A percentile compares a stretch with the other conserved stretches of the same genome.
These are phyloP conservation scores for Pachypanchax playfairii DNA, from an alignment of 2,113 vertebrate genomes.

Conservation along the genomic window DNA sequence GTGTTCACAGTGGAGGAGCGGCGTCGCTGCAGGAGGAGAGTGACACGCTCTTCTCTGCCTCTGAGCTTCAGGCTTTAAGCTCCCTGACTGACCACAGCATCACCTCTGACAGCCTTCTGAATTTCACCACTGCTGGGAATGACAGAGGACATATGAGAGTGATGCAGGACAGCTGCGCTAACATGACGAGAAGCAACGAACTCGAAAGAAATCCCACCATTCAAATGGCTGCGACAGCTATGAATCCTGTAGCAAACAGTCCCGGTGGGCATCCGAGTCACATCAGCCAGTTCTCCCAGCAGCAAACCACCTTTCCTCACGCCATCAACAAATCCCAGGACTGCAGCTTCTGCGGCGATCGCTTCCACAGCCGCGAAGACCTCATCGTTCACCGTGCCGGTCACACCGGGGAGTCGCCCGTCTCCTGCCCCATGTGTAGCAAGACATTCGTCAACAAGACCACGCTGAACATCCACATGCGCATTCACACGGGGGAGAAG, in stretches of 20 bases:
- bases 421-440: slow-evolving; percentile 75
- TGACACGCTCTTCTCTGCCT: slow-evolving; percentile 52
- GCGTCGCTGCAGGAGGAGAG: slow-evolving; percentile 53
- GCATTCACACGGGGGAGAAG: slow-evolving; percentile 86
- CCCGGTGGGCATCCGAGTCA: slow-evolving; percentile 42
- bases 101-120: slow-evolving; percentile 39
- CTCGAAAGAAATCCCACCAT: slow-evolving; percentile 40
- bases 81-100: slow-evolving; percentile 55
- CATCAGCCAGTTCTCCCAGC: slow-evolving; percentile 51
- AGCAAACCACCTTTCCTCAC: slow-evolving; percentile 28
- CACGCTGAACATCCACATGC: slow-evolving; percentile 82
- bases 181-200: slow-evolving; percentile 34
- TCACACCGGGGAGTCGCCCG: slow-evolving; percentile 64
- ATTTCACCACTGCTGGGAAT: slow-evolving; percentile 1
- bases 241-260: slow-evolving; percentile 33
- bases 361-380: slow-evolving; percentile 62
- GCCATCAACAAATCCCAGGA: slow-evolving; percentile 50
- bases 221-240: slow-evolving; percentile 25
- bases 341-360: slow-evolving; percentile 64
- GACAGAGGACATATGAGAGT: slow-evolving; percentile 27
- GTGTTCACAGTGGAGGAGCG: slow-evolving; percentile 57
- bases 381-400: slow-evolving; percentile 59
- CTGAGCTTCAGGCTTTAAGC: slow-evolving; percentile 62
- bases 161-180: slow-evolving; percentile 33
- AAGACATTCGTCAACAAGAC: slow-evolving; percentile 84